These are phyloP conservation scores for Sebastes umbrosus DNA, from an alignment of 2,797 vertebrate species.

Conservation along the genomic window DNA sequence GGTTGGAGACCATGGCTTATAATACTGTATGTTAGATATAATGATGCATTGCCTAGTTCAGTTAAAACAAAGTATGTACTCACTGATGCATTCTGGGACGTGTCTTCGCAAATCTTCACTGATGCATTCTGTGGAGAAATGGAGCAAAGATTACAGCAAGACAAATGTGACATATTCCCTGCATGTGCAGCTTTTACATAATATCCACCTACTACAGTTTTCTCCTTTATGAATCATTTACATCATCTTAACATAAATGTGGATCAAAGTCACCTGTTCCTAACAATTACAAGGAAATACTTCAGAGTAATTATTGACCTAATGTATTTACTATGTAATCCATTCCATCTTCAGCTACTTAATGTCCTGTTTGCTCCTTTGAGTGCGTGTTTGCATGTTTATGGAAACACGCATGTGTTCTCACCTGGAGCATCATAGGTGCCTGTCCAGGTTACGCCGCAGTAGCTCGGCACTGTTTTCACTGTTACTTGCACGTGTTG, in stretches of 20 bases:
- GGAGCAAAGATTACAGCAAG: neutral
- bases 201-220: neutral
- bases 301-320: neutral
- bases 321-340: neutral
- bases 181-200: neutral
- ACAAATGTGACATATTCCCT: neutral
- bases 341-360: neutral
- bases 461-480: constrained; percentile 87
- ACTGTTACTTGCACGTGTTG: constrained; percentile 84
- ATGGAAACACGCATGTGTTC: neutral
- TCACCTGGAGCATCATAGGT: constrained; percentile 85
- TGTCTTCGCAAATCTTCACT: constrained; percentile 81
- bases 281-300: neutral
- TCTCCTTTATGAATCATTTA: neutral
- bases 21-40: neutral
- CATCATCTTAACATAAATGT: neutral
- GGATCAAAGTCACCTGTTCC: neutral
- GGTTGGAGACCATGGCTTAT: neutral
- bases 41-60: neutral
- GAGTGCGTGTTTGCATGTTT: neutral
- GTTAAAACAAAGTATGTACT: constrained; percentile 54
- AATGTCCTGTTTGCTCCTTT: neutral
- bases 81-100: constrained; percentile 87
- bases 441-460: constrained; percentile 76
- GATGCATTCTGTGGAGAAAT: constrained; percentile 81